Evolutionary conservation across 1,140 invertebrate species (phyloP).

Genomic region (Halesus radiatus): DNA sequence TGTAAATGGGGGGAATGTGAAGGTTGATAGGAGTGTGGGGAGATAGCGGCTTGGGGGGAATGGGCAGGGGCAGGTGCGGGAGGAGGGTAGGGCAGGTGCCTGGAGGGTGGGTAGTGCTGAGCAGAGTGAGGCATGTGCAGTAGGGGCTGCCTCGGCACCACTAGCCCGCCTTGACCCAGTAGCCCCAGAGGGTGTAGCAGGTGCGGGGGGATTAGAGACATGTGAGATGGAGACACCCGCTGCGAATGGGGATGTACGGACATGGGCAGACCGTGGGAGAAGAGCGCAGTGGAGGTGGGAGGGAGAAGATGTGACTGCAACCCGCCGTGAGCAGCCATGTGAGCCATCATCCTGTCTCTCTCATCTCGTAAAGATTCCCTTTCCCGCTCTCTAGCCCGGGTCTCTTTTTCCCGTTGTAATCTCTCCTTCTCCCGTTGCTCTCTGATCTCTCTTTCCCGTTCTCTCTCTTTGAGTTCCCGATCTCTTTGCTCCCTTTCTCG

Average conservation of each 20-base stretch:
- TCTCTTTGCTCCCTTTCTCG: conserved; percentile 60
- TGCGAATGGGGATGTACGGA: conserved; percentile 57
- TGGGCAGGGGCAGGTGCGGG: conserved; percentile 48
- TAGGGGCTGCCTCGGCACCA: conserved; percentile 48
- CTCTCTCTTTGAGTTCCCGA: conserved; percentile 47
- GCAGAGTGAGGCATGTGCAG: conserved; percentile 36
- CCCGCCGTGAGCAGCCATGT: conserved; percentile 35
- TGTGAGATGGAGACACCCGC: conserved; percentile 59
- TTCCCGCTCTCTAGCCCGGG: conserved; percentile 51
- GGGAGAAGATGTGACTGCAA: conserved; percentile 49
- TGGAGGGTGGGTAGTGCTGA: conserved; percentile 39
- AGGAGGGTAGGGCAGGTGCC: conserved; percentile 48
- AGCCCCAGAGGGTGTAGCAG: conserved; percentile 60
- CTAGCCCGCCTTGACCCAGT: conserved; percentile 60
- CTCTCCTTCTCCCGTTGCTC: conserved; percentile 63
- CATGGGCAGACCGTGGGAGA: conserved; percentile 51
- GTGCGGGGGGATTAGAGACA: conserved; percentile 59
- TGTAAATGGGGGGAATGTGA: conserved; percentile 51
- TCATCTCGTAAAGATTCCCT: conserved; percentile 59
- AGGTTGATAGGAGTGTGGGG: conserved; percentile 50
- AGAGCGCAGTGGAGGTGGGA: conserved; percentile 49
- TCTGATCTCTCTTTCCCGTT: conserved; percentile 63
- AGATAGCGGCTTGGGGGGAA: conserved; percentile 48
- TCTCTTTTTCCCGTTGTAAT: conserved; percentile 61
- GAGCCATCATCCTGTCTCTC: conserved; percentile 57